Evolutionary conservation across 2,888 invertebrate species (phyloP).

Genomic region (Ophion ventricosus): DNA sequence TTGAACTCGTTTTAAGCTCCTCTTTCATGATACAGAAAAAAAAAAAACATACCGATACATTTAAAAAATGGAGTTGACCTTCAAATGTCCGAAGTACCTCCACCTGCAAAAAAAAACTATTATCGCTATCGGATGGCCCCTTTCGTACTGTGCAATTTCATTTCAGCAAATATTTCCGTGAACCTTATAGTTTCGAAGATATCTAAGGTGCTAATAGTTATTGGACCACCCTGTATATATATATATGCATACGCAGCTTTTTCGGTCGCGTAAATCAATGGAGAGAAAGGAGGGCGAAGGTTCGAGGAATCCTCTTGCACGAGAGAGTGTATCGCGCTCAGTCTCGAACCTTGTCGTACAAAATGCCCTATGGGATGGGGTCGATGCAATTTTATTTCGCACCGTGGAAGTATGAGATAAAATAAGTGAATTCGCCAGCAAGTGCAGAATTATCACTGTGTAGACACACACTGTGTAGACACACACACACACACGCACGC

Average conservation of each 20-base stretch:
- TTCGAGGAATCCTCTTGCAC: constrained; percentile 47
- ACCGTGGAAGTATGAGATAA: constrained; percentile 28
- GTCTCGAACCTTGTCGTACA: constrained; percentile 16
- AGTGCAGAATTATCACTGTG: constrained; percentile 20
- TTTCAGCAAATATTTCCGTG: no score
- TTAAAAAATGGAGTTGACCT: no score
- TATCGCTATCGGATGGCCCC: no score
- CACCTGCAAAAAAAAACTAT: no score
- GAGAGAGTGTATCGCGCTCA: constrained; percentile 24
- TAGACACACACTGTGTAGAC: background rate
- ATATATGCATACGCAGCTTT: background rate
- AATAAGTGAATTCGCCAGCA: constrained; percentile 39
- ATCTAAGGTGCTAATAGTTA: no score
- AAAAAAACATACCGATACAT: no score
- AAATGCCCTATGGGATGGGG: constrained; percentile 29
- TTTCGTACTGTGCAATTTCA: no score
- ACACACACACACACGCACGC: no score
- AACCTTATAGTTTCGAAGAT: no score
- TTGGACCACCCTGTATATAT: background rate
- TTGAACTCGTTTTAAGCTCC: no score
- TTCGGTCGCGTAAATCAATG: constrained; percentile 41
- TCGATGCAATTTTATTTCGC: constrained; percentile 31
- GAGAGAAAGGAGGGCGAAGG: constrained; percentile 32
- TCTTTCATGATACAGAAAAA: no score
- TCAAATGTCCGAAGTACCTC: no score